Percentiles rank a stretch among this genome's conserved stretches.
These are phyloP conservation scores for Leistus spinibarbis DNA, from an alignment of 2,888 invertebrate genomes.

Conservation along the genomic window DNA sequence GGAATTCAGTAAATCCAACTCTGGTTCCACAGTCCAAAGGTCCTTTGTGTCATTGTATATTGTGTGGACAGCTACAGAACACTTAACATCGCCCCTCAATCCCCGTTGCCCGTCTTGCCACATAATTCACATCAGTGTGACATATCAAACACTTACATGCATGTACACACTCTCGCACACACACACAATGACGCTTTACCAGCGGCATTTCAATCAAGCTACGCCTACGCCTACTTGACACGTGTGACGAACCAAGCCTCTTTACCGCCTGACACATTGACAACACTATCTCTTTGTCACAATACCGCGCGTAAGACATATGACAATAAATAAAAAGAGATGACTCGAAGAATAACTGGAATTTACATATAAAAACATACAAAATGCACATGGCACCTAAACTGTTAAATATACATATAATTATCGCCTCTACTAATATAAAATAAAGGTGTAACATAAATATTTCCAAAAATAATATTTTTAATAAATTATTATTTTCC, in stretches of 20 bases:
- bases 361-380: too few relatives aligned
- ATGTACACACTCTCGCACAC: neutral
- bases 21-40: neutral
- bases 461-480: too few relatives aligned
- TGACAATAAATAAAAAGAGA: neutral
- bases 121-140: neutral
- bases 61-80: neutral
- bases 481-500: too few relatives aligned
- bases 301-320: neutral
- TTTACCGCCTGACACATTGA: constrained; percentile 5
- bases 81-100: neutral
- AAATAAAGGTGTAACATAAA: too few relatives aligned
- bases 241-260: constrained; percentile 1
- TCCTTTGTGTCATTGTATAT: neutral
- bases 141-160: neutral
- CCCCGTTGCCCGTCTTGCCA: neutral
- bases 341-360: too few relatives aligned
- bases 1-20: neutral
- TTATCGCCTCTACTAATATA: too few relatives aligned
- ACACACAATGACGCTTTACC: neutral
- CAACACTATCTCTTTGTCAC: neutral
- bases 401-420: too few relatives aligned
- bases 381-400: too few relatives aligned
- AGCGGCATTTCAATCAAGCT: constrained; percentile 13
- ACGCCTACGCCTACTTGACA: constrained; percentile 4